Base-by-base conservation (phyloP, 2,888 invertebrate species). In the Frankliniella intonsa region DNA sequence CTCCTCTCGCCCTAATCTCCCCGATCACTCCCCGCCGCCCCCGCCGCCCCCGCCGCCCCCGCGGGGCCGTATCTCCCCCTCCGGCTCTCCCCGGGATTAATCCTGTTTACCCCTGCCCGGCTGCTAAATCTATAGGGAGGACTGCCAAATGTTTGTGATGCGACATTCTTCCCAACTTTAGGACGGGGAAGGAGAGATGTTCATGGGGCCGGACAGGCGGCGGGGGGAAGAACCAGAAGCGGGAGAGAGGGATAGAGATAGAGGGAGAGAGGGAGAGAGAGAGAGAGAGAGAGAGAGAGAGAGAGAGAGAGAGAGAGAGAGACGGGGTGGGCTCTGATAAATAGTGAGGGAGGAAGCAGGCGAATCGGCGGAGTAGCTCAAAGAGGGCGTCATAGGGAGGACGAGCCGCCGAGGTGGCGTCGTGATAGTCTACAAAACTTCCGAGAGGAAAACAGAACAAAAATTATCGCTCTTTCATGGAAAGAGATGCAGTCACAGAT, bases 141-240 rank as follows among this genome's bases (percentile, higher is more conserved):
- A 38, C 69, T 76, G 69, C 69, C 69, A 76, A 76, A 76, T 76
- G 69, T 76, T 76, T 76, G 69, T 76, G 69, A 76, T 76, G 69
- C 69, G 25, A 76, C 69, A 76, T 76, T 76, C 69, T 12, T 12
- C 22, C 69, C 25, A 76, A 76, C 69, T 76, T 76, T 62, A 62
- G 62, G 62, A 14, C 19, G 62, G 17, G 11, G 17, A 5, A n/a
- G 62, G 62, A 14, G 55, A 17, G 62, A 38, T 38, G 38, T 38
- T 38, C 38, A 38, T 38, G 62, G 62, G 62, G 62, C n/a, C 14
- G 62, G 62, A 62, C n/a, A 62, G 62, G 62, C 38, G 38, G 3
- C 38, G 38, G 38, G 38, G 38, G 38, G 38, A 38, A n/a, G n/a
- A 5, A 38, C 38, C 38, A 38, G 38, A 38, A 38, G 38, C 38